Evolutionary conservation across 2,797 vertebrate genomes (phyloP), one percentile per base, ranked within the genome.

Genomic region (Spatula versicolor): DNA sequence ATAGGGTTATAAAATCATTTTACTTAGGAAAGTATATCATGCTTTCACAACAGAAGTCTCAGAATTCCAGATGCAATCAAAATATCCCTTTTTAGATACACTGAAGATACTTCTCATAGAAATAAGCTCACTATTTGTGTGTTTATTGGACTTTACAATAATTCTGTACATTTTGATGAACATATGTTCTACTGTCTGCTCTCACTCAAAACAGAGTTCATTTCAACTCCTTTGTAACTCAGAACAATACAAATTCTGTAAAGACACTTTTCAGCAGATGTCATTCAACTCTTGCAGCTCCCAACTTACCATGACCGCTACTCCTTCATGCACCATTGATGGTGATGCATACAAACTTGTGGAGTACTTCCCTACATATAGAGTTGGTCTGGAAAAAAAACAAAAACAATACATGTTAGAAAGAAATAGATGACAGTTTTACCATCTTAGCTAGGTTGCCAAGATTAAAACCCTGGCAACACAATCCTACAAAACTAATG

Each of bases 291-390:
- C 14, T 2, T 37, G 52, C 41, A 69, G 35, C 41, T 81, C 45
- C 68, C 54, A 39, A 98, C 99, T 99, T 96, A 99, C 99, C 99
- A 99, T 98, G 11, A 99, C 99, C 17, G 99, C 99, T 55, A 99
- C 99, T 46, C 99, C 99, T 88, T 99, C 99, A 0, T 99, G 99
- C 52, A 99, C 99, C 98, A 99, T 98, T 2, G 99, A 99, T 2
- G 98, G 98, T 1, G 99, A 99, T 0, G 99, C 99, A 3, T 99
- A 99, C 52, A 99, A 98, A 68, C 99, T 99, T 62, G 98, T 99
- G 31, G 99, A 99, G 92, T 99, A 99, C 95, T 99, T 99, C 63
- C 99, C 99, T 18, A 99, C 99, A 14, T 99, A 99, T 13, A 99
- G 96, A 14, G 99, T 99, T 31, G 99, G 98, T 98, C 99, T 99